phyloP scores from a whole-genome alignment of 1,140 invertebrate genomes.

The Bombyx mandarina region DNA sequence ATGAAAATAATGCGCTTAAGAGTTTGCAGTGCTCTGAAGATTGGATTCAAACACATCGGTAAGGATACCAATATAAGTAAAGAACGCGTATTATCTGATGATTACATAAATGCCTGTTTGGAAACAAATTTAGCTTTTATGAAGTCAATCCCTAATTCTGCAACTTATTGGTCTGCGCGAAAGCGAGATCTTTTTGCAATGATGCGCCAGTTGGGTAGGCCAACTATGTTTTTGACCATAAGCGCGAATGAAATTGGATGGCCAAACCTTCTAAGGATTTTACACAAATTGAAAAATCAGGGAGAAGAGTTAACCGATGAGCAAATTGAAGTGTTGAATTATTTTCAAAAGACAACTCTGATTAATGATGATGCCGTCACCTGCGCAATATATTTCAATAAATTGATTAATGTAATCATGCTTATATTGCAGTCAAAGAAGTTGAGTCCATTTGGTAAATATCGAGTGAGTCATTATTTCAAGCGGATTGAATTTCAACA shows the following conservation, averaged over 20 bases:
- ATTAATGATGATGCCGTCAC: constrained; percentile 58
- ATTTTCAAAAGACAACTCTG: constrained; percentile 29
- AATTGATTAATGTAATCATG: constrained; percentile 20
- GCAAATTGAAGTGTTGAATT: constrained; percentile 18
- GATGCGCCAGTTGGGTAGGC: constrained; percentile 44
- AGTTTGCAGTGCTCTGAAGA: constrained; percentile 10
- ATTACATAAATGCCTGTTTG: constrained; percentile 19
- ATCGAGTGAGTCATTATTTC: constrained; percentile 36
- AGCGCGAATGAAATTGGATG: constrained; percentile 53
- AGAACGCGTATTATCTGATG: constrained; percentile 15
- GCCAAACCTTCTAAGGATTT: constrained; percentile 36
- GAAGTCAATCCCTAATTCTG: constrained; percentile 23
- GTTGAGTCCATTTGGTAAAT: constrained; percentile 32
- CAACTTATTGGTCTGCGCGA: constrained; percentile 30
- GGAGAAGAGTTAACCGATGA: constrained; percentile 23
- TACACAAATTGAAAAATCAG: constrained; percentile 42
- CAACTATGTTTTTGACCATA: constrained; percentile 43
- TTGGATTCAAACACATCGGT: constrained; percentile 21
- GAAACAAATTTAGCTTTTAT: constrained; percentile 24
- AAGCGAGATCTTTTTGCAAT: constrained; percentile 59
- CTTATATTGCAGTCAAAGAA: constrained; percentile 31
- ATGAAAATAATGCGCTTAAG: constrained; percentile 22
- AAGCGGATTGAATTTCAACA: constrained; percentile 63
- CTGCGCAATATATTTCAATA: constrained; percentile 54
- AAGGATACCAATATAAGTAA: constrained; percentile 11